Conservation (phyloP, 2,113 vertebrate genomes). For the Pollimyrus isidori region DNA sequence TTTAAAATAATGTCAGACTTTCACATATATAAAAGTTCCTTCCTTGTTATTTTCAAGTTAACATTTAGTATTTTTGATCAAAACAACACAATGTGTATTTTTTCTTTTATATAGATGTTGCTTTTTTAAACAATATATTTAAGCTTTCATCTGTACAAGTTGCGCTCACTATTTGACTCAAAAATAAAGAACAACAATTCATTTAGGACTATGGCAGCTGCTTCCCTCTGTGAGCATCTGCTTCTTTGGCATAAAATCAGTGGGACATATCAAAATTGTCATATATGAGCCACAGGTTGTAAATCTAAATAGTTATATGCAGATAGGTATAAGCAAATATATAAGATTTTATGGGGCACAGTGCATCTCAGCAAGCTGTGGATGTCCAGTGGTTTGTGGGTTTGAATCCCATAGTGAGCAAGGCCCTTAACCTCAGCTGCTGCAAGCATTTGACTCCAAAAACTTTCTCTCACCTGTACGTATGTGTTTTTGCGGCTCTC, state of each 20-base stretch:
- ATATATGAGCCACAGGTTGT: background rate
- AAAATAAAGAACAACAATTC: background rate
- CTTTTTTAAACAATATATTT: background rate
- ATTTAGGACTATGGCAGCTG: background rate
- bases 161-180: background rate
- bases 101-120: background rate
- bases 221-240: background rate
- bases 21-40: background rate
- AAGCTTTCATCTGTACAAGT: background rate
- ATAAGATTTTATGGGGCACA: background rate
- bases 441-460: background rate
- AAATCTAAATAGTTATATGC: background rate
- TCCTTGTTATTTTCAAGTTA: background rate
- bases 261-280: background rate
- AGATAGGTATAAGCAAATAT: background rate
- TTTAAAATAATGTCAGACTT: background rate
- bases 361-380: background rate
- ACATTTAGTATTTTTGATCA: background rate
- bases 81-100: background rate
- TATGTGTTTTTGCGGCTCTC: background rate
- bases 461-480: background rate
- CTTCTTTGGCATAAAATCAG: background rate
- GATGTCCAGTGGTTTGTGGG: background rate
- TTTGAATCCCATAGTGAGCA: background rate
- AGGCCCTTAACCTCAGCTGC: background rate